These are phyloP conservation scores for Tympanuchus pallidicinctus DNA, from an alignment of 2,113 vertebrate genomes.

Conservation along the genomic window DNA sequence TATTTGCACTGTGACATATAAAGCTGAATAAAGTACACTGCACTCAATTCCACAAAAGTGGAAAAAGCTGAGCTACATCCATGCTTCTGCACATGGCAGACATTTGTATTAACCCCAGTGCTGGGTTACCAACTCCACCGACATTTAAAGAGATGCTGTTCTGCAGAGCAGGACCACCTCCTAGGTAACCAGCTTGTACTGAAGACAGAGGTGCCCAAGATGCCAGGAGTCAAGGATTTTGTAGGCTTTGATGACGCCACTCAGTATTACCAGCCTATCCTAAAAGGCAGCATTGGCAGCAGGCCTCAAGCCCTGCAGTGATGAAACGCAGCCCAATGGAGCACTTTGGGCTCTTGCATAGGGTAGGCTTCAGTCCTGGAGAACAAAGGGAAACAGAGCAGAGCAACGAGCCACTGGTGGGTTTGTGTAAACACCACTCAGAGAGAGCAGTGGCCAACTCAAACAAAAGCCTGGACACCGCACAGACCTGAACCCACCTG, in stretches of 20 bases:
- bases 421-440: rapidly evolving
- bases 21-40: neutral
- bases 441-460: neutral
- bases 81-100: neutral
- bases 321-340: rapidly evolving
- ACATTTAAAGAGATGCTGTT: neutral
- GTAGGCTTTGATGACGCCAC: neutral
- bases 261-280: neutral
- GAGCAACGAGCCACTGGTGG: neutral
- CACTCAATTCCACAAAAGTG: neutral
- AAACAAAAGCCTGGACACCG: neutral
- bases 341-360: rapidly evolving
- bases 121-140: neutral
- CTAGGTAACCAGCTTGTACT: neutral
- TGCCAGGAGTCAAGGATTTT: rapidly evolving
- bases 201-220: neutral
- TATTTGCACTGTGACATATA: neutral
- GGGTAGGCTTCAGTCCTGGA: rapidly evolving
- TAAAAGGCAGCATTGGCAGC: neutral
- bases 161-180: neutral
- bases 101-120: rapidly evolving
- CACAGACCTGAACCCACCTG: neutral
- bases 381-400: rapidly evolving
- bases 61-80: neutral
- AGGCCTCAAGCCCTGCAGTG: neutral